Conservation (phyloP, 2,888 invertebrate species). For the Camptogramma bilineatum region DNA sequence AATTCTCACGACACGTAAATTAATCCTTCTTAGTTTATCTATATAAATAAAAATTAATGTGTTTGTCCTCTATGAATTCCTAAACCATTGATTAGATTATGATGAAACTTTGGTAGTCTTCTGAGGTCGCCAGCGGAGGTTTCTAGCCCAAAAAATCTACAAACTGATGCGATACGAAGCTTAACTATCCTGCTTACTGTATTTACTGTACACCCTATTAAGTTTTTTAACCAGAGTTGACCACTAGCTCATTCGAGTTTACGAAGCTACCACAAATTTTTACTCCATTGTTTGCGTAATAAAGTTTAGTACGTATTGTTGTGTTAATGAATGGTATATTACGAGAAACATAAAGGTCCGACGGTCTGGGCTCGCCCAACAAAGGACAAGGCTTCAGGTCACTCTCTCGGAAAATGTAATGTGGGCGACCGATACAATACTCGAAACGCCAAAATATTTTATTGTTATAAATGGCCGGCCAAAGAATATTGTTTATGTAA, state of each 20-base stretch:
- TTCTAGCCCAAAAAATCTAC: no score
- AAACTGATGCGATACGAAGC: no score
- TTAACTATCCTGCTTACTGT: no score
- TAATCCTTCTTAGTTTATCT: no score
- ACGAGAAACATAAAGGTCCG: constrained; percentile 3
- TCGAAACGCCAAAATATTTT: constrained; percentile 1
- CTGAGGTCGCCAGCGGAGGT: no score
- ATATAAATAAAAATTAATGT: no score
- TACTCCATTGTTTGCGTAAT: not conserved
- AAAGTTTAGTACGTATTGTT: constrained; percentile 6
- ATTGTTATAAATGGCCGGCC: not conserved
- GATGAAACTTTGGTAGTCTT: no score
- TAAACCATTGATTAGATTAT: no score
- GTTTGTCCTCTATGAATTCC: no score
- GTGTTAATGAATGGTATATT: constrained; percentile 8
- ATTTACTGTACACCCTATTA: no score
- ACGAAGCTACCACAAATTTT: not conserved
- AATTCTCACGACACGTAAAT: no score
- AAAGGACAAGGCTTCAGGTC: constrained; percentile 1
- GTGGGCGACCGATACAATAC: not conserved
- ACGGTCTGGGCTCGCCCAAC: not conserved
- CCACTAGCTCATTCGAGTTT: no score
- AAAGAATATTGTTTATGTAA: not conserved
- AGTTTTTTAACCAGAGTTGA: not conserved
- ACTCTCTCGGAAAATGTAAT: constrained; percentile 10